These are phyloP conservation scores for Sialia sialis DNA, from an alignment of 2,113 vertebrate genomes.

Conservation along the genomic window DNA sequence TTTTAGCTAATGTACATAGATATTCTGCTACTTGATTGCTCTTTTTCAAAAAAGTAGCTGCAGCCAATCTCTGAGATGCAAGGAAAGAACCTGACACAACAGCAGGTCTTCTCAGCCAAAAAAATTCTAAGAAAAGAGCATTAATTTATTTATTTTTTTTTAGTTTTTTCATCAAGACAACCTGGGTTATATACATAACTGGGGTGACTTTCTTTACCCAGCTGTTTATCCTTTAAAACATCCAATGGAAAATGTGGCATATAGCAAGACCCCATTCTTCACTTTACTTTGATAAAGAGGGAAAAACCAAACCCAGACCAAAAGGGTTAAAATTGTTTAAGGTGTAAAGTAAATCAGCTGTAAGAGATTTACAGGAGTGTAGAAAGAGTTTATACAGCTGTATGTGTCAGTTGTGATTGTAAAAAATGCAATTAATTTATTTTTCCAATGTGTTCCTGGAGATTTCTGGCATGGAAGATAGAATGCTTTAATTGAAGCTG, in stretches of 20 bases:
- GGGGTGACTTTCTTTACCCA: background rate
- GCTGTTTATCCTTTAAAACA: background rate
- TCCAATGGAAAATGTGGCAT: background rate
- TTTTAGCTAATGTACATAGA: background rate
- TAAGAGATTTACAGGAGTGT: background rate
- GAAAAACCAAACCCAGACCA: background rate
- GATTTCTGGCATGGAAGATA: background rate
- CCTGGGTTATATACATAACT: background rate
- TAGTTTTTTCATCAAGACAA: background rate
- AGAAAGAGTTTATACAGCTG: background rate
- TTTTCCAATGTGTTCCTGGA: background rate
- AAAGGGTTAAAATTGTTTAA: background rate
- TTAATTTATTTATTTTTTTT: background rate
- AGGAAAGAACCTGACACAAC: rapidly evolving
- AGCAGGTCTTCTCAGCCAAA: background rate
- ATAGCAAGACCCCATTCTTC: background rate
- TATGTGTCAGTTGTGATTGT: background rate
- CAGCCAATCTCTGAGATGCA: background rate
- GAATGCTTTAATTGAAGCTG: background rate
- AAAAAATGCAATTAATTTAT: background rate
- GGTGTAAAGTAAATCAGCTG: background rate
- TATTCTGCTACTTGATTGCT: background rate
- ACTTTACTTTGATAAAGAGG: background rate
- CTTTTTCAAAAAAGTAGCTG: background rate
- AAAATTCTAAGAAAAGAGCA: background rate